Evolutionary conservation across 2,888 invertebrate genomes (phyloP).

Genomic region (Sinopyrophorus schimmeli): DNA sequence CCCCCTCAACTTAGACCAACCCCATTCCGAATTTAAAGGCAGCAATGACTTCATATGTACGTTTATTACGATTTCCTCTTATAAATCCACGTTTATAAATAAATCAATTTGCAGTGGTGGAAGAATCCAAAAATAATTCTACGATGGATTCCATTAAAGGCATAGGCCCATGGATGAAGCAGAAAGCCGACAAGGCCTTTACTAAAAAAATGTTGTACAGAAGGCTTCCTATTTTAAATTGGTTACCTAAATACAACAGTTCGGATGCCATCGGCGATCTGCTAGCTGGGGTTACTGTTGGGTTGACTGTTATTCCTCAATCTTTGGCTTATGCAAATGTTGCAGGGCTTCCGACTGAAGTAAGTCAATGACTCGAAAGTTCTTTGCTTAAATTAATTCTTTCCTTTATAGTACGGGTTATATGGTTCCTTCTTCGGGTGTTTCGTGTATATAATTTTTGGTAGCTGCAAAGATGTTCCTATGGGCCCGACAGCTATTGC

Average conservation of each 20-base stretch:
- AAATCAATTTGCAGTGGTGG: slow-evolving; percentile 39
- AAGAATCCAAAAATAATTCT: slow-evolving; percentile 35
- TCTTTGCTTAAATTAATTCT: slow-evolving; percentile 1
- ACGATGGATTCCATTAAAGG: slow-evolving; percentile 38
- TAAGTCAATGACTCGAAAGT: slow-evolving; percentile 43
- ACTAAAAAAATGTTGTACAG: slow-evolving; percentile 73
- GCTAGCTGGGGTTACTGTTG: slow-evolving; percentile 90
- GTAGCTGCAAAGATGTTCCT: slow-evolving; percentile 90
- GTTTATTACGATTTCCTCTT: slow-evolving; percentile 37
- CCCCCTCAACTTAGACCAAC: slow-evolving; percentile 44
- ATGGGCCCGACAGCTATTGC: slow-evolving; percentile 92
- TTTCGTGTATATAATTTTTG: slow-evolving; percentile 87
- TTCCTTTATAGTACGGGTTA: slow-evolving; percentile 72
- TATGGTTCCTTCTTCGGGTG: slow-evolving; percentile 93
- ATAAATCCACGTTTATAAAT: not conserved
- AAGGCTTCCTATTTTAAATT: slow-evolving; percentile 72
- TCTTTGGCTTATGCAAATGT: slow-evolving; percentile 81
- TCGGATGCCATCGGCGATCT: slow-evolving; percentile 81
- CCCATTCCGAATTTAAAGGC: slow-evolving; percentile 57
- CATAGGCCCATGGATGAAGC: slow-evolving; percentile 52
- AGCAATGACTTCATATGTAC: slow-evolving; percentile 65
- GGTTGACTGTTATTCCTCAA: slow-evolving; percentile 91
- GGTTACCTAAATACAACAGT: slow-evolving; percentile 77
- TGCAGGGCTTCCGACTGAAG: slow-evolving; percentile 74
- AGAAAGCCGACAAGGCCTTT: slow-evolving; percentile 57